phyloP scores from a whole-genome alignment of 1,140 invertebrate genomes.

The Kradibia gibbosae region DNA sequence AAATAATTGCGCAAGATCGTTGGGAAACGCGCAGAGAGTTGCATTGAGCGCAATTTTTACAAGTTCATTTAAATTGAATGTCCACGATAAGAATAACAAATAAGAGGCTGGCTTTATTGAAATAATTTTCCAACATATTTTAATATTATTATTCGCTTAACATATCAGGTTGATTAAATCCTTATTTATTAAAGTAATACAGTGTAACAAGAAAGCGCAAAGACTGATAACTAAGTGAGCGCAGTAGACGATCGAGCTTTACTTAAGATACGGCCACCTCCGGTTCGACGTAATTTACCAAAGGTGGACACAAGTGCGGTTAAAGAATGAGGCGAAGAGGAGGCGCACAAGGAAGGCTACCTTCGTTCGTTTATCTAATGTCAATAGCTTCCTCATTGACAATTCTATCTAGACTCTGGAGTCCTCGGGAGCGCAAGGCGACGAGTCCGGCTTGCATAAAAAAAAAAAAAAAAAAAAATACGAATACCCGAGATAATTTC shows the following conservation, averaged over 20 bases:
- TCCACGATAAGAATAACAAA: not conserved
- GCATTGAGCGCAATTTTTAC: not conserved
- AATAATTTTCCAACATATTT: not conserved
- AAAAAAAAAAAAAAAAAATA: too few relatives aligned
- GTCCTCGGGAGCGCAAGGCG: not conserved
- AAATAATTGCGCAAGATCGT: not conserved
- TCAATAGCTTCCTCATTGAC: conserved; percentile 60
- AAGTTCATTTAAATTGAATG: not conserved
- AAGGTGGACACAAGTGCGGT: conserved; percentile 26
- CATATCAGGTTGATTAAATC: conserved; percentile 10
- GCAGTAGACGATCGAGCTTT: conserved; percentile 25
- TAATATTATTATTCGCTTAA: conserved; percentile 14
- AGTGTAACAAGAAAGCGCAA: not conserved
- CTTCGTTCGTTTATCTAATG: conserved; percentile 54
- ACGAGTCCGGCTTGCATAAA: conserved; percentile 42
- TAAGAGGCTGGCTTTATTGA: not conserved
- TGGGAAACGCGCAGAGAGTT: not conserved
- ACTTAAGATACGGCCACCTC: conserved; percentile 26
- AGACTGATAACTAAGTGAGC: not conserved
- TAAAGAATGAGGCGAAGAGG: not conserved
- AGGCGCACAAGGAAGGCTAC: not conserved
- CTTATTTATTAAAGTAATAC: conserved; percentile 25
- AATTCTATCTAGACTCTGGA: not conserved
- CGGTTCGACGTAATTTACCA: conserved; percentile 32
- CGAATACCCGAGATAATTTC: conserved; percentile 63